Evolutionary conservation across 1,140 invertebrate species (phyloP).

Genomic region (Trichonephila inaurata): DNA sequence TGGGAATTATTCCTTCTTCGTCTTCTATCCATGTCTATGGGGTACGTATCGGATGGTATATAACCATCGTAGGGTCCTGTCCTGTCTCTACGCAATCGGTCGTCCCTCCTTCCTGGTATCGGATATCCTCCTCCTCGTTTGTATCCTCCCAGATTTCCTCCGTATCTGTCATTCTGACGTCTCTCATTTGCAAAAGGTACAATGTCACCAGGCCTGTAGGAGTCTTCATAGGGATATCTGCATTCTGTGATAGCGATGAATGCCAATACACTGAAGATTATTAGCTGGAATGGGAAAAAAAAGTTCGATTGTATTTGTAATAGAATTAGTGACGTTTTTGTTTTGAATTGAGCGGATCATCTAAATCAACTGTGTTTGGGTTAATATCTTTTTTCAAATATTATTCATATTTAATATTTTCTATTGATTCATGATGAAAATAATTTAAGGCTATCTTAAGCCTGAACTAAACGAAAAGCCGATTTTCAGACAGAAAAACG

Average conservation of each 20-base stretch:
- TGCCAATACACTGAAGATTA: not conserved
- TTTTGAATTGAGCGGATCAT: too few relatives aligned
- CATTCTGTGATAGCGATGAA: constrained; percentile 15
- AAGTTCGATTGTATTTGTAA: too few relatives aligned
- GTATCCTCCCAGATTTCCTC: constrained; percentile 1
- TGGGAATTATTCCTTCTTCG: not conserved
- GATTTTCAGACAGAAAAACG: too few relatives aligned
- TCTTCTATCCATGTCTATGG: not conserved
- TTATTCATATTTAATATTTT: too few relatives aligned
- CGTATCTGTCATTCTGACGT: not conserved
- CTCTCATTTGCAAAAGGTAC: not conserved
- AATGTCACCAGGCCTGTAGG: constrained; percentile 57
- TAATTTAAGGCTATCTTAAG: too few relatives aligned
- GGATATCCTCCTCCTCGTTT: not conserved
- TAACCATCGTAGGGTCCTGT: not conserved
- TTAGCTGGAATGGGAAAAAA: not conserved
- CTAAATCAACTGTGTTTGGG: too few relatives aligned
- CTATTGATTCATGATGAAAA: too few relatives aligned
- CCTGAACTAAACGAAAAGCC: too few relatives aligned
- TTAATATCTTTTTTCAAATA: too few relatives aligned
- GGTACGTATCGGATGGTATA: not conserved
- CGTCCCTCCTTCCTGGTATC: not conserved
- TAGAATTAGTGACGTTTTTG: too few relatives aligned
- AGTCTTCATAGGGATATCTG: constrained; percentile 60
- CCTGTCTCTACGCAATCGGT: not conserved